These are phyloP conservation scores for Euwallacea fornicatus DNA, from an alignment of 1,140 invertebrate species.

Conservation along the genomic window DNA sequence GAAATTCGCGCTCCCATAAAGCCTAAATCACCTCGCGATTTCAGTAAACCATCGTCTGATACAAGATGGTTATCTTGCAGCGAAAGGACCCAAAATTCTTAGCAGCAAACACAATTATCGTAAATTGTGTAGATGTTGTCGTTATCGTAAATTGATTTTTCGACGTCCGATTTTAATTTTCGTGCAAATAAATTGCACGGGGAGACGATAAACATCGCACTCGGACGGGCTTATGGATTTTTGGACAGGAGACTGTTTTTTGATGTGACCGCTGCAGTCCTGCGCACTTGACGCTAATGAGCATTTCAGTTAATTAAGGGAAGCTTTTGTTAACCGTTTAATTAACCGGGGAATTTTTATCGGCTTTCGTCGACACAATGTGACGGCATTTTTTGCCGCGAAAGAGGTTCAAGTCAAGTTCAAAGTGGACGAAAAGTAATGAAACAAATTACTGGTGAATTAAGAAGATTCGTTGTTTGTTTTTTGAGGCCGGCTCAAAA, in stretches of 20 bases:
- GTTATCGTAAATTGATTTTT: conserved; percentile 47
- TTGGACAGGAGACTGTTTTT: conserved; percentile 20
- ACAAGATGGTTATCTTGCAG: conserved; percentile 27
- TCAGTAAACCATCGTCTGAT: conserved; percentile 28
- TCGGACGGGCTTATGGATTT: conserved; percentile 18
- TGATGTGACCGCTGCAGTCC: conserved; percentile 14
- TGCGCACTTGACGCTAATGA: conserved; percentile 17
- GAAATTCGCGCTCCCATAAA: conserved; percentile 1
- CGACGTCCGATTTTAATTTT: conserved; percentile 45
- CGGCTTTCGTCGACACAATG: not conserved
- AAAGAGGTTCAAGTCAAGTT: not conserved
- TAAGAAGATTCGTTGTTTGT: not conserved
- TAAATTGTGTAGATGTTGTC: conserved; percentile 41
- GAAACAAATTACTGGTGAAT: conserved; percentile 2
- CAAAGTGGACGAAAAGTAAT: not conserved
- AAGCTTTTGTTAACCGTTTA: conserved; percentile 10
- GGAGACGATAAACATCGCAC: conserved; percentile 35
- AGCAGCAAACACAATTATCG: conserved; percentile 42
- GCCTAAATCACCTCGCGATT: conserved; percentile 16
- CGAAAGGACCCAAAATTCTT: conserved; percentile 41
- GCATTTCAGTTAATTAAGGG: conserved; percentile 13
- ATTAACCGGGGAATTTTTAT: conserved; percentile 15
- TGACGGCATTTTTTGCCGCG: not conserved
- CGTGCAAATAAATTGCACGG: conserved; percentile 41
- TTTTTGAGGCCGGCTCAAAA: not conserved